Evolutionary conservation across 2,888 invertebrate genomes (phyloP).

Genomic region (Himalopsyche tibetana): DNA sequence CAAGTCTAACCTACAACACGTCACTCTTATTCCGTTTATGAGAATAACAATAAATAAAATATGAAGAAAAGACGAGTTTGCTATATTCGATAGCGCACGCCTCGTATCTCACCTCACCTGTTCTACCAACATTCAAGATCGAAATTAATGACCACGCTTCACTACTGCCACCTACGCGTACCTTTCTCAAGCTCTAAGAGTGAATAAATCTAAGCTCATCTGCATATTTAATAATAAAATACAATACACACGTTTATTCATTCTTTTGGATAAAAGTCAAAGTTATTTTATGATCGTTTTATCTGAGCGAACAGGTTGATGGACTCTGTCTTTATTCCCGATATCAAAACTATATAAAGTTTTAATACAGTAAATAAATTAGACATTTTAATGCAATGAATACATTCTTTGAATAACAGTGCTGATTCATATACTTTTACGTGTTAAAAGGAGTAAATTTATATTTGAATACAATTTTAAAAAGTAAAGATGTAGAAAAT

Average conservation of each 20-base stretch:
- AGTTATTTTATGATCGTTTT: constrained; percentile 40
- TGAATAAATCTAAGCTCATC: constrained; percentile 30
- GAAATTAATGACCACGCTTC: constrained; percentile 59
- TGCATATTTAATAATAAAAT: constrained; percentile 31
- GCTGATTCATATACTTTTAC: too few relatives aligned
- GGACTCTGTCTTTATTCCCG: not conserved
- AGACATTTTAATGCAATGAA: too few relatives aligned
- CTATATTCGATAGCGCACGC: not conserved
- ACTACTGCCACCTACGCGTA: constrained; percentile 56
- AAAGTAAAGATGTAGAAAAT: too few relatives aligned
- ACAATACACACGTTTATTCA: constrained; percentile 27
- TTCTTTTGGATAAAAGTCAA: constrained; percentile 36
- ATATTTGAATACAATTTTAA: too few relatives aligned
- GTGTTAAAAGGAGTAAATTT: too few relatives aligned
- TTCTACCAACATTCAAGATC: constrained; percentile 50
- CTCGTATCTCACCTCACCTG: constrained; percentile 50
- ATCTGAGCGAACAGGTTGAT: constrained; percentile 16
- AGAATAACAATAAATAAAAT: not conserved
- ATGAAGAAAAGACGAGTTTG: not conserved
- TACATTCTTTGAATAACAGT: too few relatives aligned
- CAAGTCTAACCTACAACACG: too few relatives aligned
- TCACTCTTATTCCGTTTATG: too few relatives aligned
- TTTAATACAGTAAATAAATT: too few relatives aligned
- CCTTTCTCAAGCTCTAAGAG: constrained; percentile 4
- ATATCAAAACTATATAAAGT: too few relatives aligned